A percentile compares a stretch with the other conserved stretches of the same genome.
These are phyloP conservation scores for Hystrix brachyura DNA, from an alignment of 2,113 vertebrate species.

Conservation along the genomic window DNA sequence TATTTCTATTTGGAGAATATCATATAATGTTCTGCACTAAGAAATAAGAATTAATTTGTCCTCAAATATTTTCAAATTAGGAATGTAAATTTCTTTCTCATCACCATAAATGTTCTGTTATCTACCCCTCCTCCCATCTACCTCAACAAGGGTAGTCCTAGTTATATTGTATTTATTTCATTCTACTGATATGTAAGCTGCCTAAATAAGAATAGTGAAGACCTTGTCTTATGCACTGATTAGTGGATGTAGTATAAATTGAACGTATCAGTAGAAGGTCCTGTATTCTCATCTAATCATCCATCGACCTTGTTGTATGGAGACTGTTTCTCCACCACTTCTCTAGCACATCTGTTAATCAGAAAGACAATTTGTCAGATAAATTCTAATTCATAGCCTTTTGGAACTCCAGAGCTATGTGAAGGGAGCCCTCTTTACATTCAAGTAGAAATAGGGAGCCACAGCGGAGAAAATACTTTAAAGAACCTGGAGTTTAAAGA, in stretches of 20 bases:
- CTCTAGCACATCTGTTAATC: background rate
- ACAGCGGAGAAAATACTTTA: background rate
- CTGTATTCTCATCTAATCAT: background rate
- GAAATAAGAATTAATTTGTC: slow-evolving; percentile 55
- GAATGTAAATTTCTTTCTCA: background rate
- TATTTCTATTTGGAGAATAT: background rate
- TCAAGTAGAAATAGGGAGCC: background rate
- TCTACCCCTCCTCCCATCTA: background rate
- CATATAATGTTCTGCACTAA: background rate
- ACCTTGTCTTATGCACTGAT: background rate
- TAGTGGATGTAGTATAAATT: background rate
- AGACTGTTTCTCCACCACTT: background rate
- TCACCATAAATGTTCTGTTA: background rate
- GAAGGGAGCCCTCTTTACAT: background rate
- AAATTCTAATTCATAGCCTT: background rate
- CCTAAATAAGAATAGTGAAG: background rate
- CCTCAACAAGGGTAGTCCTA: background rate
- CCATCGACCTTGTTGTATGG: background rate
- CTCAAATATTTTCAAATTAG: slow-evolving; percentile 4
- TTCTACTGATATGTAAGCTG: background rate
- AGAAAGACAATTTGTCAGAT: background rate
- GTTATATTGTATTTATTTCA: background rate
- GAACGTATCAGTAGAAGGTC: background rate
- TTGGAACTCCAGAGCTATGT: background rate
- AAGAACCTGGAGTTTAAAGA: background rate